phyloP scores from a whole-genome alignment of 2,797 vertebrate genomes.

The Erethizon dorsatum region DNA sequence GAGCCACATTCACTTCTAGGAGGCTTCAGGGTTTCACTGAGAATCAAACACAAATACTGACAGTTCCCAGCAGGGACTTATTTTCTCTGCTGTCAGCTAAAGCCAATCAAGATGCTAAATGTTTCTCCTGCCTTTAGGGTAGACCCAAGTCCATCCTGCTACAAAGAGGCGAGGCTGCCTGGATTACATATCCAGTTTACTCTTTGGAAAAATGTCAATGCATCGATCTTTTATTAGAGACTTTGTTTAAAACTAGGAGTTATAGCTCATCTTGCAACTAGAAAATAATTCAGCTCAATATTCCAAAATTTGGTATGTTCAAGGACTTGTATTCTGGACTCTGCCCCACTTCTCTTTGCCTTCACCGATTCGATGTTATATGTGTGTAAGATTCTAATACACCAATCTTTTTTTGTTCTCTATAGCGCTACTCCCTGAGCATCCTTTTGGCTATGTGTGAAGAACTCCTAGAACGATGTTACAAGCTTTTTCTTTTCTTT shows the following conservation, averaged over 20 bases:
- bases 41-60: background rate
- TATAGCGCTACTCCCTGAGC: background rate
- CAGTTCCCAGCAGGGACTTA: background rate
- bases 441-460: background rate
- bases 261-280: background rate
- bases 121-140: background rate
- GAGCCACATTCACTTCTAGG: background rate
- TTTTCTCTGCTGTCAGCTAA: background rate
- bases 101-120: background rate
- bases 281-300: background rate
- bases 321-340: background rate
- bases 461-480: conserved; percentile 29
- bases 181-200: background rate
- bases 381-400: background rate
- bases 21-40: background rate
- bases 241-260: background rate
- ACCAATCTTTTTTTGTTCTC: background rate
- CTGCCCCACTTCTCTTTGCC: background rate
- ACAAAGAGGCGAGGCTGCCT: background rate
- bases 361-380: background rate
- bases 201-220: background rate
- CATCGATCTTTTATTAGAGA: background rate
- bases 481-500: background rate
- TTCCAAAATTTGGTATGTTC: background rate
- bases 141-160: background rate